Conservation (phyloP, 2,113 vertebrate genomes). For the Perognathus longimembris region DNA sequence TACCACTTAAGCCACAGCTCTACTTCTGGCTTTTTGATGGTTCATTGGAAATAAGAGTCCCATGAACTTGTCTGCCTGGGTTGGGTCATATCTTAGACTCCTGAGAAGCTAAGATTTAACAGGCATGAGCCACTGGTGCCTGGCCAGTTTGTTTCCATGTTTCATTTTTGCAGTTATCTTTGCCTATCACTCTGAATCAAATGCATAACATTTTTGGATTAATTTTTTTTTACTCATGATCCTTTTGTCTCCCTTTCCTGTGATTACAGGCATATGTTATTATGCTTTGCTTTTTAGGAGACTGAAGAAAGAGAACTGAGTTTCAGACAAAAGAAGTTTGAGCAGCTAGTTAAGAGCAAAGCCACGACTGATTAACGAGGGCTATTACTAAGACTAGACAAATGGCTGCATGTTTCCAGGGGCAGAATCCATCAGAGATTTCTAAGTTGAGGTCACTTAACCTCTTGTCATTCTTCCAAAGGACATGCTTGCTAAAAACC, state of each 20-base stretch:
- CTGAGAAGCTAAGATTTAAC: no score
- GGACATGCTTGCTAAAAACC: not conserved
- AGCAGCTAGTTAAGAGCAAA: not conserved
- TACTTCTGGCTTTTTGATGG: no score
- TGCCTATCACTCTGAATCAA: not conserved
- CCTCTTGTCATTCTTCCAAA: slow-evolving; percentile 25
- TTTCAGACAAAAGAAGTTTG: not conserved
- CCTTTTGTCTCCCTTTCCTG: not conserved
- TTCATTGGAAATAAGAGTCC: no score
- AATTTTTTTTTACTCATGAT: not conserved
- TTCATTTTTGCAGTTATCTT: not conserved
- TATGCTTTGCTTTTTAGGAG: not conserved
- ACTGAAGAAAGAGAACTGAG: not conserved
- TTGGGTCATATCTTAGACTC: no score
- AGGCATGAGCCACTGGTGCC: no score
- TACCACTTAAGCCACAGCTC: no score
- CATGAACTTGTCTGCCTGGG: no score
- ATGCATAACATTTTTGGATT: not conserved
- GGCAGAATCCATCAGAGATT: not conserved
- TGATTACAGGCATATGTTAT: not conserved
- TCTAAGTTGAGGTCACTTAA: not conserved
- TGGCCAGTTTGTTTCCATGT: no score
- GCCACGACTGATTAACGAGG: not conserved
- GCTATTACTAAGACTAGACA: not conserved
- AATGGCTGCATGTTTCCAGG: not conserved